Base-by-base conservation (phyloP, 2,888 invertebrate species). In the Chesias legatella region DNA sequence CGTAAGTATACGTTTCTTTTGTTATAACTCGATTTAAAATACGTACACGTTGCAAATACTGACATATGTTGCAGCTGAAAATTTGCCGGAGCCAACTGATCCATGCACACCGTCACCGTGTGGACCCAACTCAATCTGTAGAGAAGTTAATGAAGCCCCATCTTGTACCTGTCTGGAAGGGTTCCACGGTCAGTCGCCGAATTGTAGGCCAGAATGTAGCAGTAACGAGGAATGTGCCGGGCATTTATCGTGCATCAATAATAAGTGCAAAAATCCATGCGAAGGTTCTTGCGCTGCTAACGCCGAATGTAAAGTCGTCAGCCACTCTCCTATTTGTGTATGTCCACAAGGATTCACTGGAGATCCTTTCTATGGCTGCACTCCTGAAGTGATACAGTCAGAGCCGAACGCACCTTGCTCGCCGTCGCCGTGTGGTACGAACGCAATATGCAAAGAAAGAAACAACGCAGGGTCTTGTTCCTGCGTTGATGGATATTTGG, bases 41-140 rank as follows among this genome's bases (percentile, higher is more conserved):
- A 17, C 8, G n/a, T 17, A 32, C 22, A 22, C 30, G n/a, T 13
- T 11, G 26, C 27, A 13, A 38, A 21, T 28, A 26, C 1, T 26
- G 29, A 30, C 26, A 22, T 33, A 10, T 39, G 35, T 76, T 75
- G 6, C 63, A 91, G 90, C 89, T 51, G 89, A 90, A 65, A 82
- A 79, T 39, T 62, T 82, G 47, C 79, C 86, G 41, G 73, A 85
- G 34, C 78, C 83, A 17, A 72, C 86, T 42, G 91, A 94, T 60
- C 93, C 94, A 1, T 95, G 95, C 60, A 88, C 89, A 38, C 94
- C 94, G 31, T 92, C 93, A 27, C 95, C 95, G 2, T 95, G 95
- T 67, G 95, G 95, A 7, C 92, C 94, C 0, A 92, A 93, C 64
- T 90, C 94, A 0, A 89, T 93, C 57, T 95, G 95, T 64, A 90